A percentile compares a stretch with the other conserved stretches of the same genome.
Conservation (phyloP, 2,113 vertebrate species). For the Gambusia affinis region DNA sequence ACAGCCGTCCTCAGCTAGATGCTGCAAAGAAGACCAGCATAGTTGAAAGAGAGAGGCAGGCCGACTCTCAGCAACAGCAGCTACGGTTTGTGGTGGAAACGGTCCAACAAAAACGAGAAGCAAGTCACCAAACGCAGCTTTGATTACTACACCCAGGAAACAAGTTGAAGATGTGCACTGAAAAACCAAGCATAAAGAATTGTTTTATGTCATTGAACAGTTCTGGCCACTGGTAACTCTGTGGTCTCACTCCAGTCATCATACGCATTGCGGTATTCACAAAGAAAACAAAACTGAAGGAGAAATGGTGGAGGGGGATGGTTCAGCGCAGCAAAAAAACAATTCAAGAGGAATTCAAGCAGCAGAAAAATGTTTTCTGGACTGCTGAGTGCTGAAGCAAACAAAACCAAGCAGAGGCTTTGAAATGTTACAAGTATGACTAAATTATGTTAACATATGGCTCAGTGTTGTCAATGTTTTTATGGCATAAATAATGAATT, state of each 20-base stretch:
- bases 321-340: conserved; percentile 9
- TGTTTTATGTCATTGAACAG: not conserved
- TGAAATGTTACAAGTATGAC: not conserved
- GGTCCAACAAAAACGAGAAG: not conserved
- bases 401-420: not conserved
- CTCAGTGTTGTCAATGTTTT: not conserved
- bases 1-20: not conserved
- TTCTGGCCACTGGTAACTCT: conserved; percentile 12
- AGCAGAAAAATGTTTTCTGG: conserved; percentile 6
- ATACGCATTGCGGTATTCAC: not conserved
- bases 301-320: conserved; percentile 3
- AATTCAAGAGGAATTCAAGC: conserved; percentile 14
- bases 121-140: not conserved
- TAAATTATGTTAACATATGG: not conserved
- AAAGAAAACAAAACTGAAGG: conserved; percentile 3
- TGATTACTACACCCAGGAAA: conserved; percentile 2
- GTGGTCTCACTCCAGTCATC: not conserved
- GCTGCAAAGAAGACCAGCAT: not conserved
- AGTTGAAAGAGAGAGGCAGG: conserved; percentile 1
- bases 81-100: not conserved
- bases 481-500: not conserved
- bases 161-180: not conserved
- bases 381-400: conserved; percentile 7
- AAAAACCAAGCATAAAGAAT: conserved; percentile 15
- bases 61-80: not conserved